A percentile compares a stretch with the other conserved stretches of the same genome.
phyloP scores from a whole-genome alignment of 2,113 vertebrate species.

The Lethenteron camtschaticum region DNA sequence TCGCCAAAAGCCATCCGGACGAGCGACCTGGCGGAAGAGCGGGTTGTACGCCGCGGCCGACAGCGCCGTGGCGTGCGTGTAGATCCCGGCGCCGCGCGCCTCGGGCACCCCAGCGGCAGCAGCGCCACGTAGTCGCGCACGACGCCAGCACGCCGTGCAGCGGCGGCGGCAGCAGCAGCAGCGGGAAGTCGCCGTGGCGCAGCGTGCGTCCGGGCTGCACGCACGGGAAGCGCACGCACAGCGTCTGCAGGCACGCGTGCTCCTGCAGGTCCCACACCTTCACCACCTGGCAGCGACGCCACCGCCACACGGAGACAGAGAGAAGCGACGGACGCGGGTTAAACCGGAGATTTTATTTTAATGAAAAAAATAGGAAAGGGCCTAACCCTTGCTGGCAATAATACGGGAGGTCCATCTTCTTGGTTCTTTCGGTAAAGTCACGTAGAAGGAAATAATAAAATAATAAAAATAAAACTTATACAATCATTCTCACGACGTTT shows the following conservation, averaged over 20 bases:
- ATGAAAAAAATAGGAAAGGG: too few species aligned
- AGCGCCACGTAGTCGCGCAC: slow-evolving; percentile 16
- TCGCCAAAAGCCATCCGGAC: too few species aligned
- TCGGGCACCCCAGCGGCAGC: slow-evolving; percentile 12
- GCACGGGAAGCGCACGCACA: slow-evolving; percentile 16
- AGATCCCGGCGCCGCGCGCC: background rate
- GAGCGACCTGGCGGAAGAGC: slow-evolving; percentile 12
- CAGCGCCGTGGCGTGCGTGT: background rate
- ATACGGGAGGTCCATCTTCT: too few species aligned
- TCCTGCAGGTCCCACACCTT: slow-evolving; percentile 21
- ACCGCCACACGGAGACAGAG: too few species aligned
- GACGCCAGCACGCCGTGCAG: slow-evolving; percentile 14
- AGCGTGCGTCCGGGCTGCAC: slow-evolving; percentile 12
- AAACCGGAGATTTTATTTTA: too few species aligned
- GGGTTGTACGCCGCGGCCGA: slow-evolving; percentile 18
- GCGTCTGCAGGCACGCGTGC: slow-evolving; percentile 15
- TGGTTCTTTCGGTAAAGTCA: too few species aligned
- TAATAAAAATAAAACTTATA: too few species aligned
- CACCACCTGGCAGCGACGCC: slow-evolving; percentile 13
- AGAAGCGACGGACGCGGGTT: too few species aligned
- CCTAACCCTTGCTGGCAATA: too few species aligned
- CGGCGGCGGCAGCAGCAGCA: slow-evolving; percentile 12
- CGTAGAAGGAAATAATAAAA: too few species aligned
- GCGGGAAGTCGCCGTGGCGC: slow-evolving; percentile 21
- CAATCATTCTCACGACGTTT: too few species aligned